Base-by-base conservation (phyloP, 2,113 vertebrate genomes). In the Clupea harengus region DNA sequence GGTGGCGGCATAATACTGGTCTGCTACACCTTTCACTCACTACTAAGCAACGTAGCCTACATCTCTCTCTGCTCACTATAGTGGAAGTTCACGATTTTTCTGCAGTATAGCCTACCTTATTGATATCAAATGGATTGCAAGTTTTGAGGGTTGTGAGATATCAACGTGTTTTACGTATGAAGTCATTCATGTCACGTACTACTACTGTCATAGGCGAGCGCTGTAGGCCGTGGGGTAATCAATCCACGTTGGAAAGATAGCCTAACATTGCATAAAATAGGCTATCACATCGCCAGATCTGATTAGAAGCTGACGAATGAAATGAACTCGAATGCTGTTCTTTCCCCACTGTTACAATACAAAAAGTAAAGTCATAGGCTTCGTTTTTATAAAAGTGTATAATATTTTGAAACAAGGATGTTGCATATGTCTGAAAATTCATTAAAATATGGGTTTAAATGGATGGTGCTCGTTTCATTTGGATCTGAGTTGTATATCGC, bases 401-500 rank as follows among this genome's bases (percentile, higher is more conserved):
- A 97, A 95, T 95, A 95, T 96, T 95, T 93, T 92, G 93, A 93
- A 93, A 95, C 93, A 95, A 93, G 88, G 95, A 92, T 92, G 93
- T 94, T 94, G 94, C 93, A 94, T 94, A 96, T 96, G 97, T 97
- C 96, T 95, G 95, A 95, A 94, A 95, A 96, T 96, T 95, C 93
- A 95, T 94, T 94, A 93, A 96, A 97, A 96, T 93, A 95, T 95
- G 93, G 96, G 94, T 95, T 96, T 96, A 93, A 97, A 96, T 97
- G 95, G 96, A 96, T 94, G 96, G 96, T 95, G 96, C 95, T 95
- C 94, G 96, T 96, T 96, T 96, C 93, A 92, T 95, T 96, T 96
- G 95, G 94, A 95, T 96, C 95, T 95, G 93, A 95, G 95, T 95
- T 99, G 97, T 99, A 97, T 97, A 98, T 97, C 94, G 95, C 97